Evolutionary conservation across 2,888 invertebrate species (phyloP).

Genomic region (Athetis lepigone): DNA sequence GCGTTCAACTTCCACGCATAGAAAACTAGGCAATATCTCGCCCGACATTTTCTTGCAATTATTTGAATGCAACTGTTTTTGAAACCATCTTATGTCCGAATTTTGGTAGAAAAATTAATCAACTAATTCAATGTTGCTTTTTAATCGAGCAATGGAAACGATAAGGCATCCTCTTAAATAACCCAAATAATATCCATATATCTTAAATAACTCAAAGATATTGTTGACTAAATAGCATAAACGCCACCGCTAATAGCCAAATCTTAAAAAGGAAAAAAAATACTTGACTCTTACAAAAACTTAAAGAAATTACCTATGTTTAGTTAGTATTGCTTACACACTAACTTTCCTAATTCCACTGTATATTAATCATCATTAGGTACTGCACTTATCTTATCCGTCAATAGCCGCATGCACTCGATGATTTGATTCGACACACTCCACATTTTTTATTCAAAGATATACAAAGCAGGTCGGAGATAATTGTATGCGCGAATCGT

Average conservation of each 20-base stretch:
- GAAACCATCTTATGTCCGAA: slow-evolving; percentile 42
- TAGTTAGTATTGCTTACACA: too few relatives aligned
- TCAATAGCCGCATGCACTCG: slow-evolving; percentile 44
- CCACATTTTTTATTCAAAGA: slow-evolving; percentile 53
- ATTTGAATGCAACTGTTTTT: slow-evolving; percentile 69
- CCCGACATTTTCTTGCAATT: slow-evolving; percentile 71
- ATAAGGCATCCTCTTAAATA: too few relatives aligned
- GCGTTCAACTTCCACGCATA: slow-evolving; percentile 78
- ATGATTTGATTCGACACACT: slow-evolving; percentile 57
- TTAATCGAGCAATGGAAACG: too few relatives aligned
- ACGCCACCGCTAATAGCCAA: background rate
- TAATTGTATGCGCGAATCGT: slow-evolving; percentile 52
- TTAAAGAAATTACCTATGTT: too few relatives aligned
- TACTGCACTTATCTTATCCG: slow-evolving; percentile 22
- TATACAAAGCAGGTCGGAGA: slow-evolving; percentile 54
- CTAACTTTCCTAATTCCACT: slow-evolving; percentile 18
- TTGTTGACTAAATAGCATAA: background rate
- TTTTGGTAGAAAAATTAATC: background rate
- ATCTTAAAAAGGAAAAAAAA: background rate
- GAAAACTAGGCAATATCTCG: slow-evolving; percentile 84
- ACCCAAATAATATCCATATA: background rate
- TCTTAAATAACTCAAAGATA: background rate
- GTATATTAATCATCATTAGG: slow-evolving; percentile 31
- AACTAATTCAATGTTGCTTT: background rate
- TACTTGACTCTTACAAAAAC: too few relatives aligned